phyloP scores from a whole-genome alignment of 1,140 invertebrate species.

The Drosophila ogumai region DNA sequence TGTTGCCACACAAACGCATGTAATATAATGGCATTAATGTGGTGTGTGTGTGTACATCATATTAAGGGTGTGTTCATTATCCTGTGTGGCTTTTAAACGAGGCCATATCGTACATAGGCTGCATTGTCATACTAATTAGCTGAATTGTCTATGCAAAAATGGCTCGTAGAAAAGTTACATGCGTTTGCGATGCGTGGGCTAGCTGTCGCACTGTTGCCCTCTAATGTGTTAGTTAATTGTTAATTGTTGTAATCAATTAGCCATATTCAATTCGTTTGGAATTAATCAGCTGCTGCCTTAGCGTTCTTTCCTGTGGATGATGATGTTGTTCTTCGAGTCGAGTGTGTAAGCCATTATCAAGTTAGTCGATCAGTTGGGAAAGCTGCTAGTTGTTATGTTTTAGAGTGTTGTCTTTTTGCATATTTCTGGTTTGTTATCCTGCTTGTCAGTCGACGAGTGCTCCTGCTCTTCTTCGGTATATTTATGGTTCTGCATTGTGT shows the following conservation, averaged over 20 bases:
- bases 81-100: slow-evolving; percentile 64
- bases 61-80: slow-evolving; percentile 19
- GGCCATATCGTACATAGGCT: slow-evolving; percentile 58
- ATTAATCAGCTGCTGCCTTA: slow-evolving; percentile 22
- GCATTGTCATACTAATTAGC: slow-evolving; percentile 15
- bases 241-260: slow-evolving; percentile 19
- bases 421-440: slow-evolving; percentile 3
- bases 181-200: slow-evolving; percentile 61
- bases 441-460: slow-evolving; percentile 9
- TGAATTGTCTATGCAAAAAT: slow-evolving; percentile 63
- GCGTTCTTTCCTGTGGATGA: slow-evolving; percentile 12
- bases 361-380: slow-evolving; percentile 17
- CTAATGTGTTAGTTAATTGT: slow-evolving; percentile 8
- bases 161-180: slow-evolving; percentile 78
- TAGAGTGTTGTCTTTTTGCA: slow-evolving; percentile 3
- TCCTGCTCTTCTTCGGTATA: background rate
- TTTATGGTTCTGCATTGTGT: slow-evolving; percentile 50
- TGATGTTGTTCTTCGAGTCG: slow-evolving; percentile 12
- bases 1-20: slow-evolving; percentile 67
- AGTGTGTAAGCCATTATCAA: slow-evolving; percentile 23
- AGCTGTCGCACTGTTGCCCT: background rate
- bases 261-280: slow-evolving; percentile 30
- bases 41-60: slow-evolving; percentile 5
- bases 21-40: slow-evolving; percentile 46
- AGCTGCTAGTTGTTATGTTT: slow-evolving; percentile 7